Conservation (phyloP, 2,888 invertebrate genomes). For the Liodrosophila aerea region DNA sequence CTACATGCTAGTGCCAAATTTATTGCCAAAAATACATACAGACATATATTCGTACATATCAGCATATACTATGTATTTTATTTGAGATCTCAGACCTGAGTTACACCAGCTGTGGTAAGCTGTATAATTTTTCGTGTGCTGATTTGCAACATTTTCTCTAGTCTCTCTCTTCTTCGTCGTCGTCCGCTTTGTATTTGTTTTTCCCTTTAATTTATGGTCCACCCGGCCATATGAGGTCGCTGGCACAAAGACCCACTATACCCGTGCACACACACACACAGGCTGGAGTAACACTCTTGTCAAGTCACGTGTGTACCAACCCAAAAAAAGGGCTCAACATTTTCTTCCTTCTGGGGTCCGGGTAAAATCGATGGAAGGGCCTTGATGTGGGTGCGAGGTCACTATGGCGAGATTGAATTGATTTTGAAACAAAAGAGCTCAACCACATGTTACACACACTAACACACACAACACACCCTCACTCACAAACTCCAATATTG, state of each 20-base stretch:
- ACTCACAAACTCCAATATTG: too few species aligned
- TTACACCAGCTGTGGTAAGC: constrained; percentile 13
- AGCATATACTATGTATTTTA: neutral
- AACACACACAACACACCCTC: neutral
- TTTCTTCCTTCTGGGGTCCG: constrained; percentile 8
- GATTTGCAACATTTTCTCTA: constrained; percentile 22
- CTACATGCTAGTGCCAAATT: constrained; percentile 16
- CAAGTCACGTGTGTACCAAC: constrained; percentile 45
- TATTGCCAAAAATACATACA: constrained; percentile 12
- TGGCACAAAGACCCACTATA: constrained; percentile 21
- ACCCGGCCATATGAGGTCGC: constrained; percentile 42
- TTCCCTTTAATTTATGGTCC: constrained; percentile 40
- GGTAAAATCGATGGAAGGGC: constrained; percentile 41
- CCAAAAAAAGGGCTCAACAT: constrained; percentile 26
- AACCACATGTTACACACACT: constrained; percentile 21
- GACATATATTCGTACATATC: too few species aligned
- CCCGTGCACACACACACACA: neutral
- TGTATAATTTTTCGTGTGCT: constrained; percentile 33
- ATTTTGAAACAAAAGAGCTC: constrained; percentile 42
- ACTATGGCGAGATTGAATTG: constrained; percentile 33
- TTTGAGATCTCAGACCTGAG: neutral
- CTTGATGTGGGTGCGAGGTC: constrained; percentile 31
- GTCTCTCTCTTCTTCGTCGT: neutral
- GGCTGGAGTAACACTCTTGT: constrained; percentile 2
- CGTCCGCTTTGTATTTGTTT: constrained; percentile 19